Evolutionary conservation across 2,113 vertebrate genomes (phyloP), one percentile per base, ranked within the genome.

Genomic region (Theristicus caerulescens): DNA sequence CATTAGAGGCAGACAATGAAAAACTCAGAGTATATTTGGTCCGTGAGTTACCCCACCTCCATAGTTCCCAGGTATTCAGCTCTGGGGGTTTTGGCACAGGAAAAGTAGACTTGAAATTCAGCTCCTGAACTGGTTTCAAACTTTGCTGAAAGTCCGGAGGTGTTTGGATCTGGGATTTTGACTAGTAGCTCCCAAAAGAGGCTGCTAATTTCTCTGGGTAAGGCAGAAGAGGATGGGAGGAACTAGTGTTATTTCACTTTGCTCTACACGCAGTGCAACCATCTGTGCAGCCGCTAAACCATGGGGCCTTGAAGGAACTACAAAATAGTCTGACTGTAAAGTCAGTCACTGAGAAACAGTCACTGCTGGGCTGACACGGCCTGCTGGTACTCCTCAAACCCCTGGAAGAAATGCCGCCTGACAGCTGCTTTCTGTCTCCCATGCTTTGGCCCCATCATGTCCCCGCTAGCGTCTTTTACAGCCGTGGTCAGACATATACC

Each of bases 391-490:
- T 78, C 70, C 90, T 97, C 95, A 96, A 93, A 44, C 16, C 72
- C 46, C 58, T 61, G 91, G 74, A 91, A 95, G 86, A 96, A 96
- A 96, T 81, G 90, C 86, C 5, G 76, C 84, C 57, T 88, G 96
- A 96, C 95, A 97, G 96, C 95, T 96, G 96, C 86, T 93, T 94
- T 97, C 90, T 66, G 34, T 97, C 95, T 95, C 61, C 77, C 46
- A 27, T 90, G 86, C 95, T 94, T 62, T 62, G 82, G 90, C 95
- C 84, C 88, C 90, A 82, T 57, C 74, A 15, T 1, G 49, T 96
- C 92, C 93, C 79, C 1, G 1, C 65, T 18, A 86, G 66, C 15
- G 31, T 72, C 88, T 78, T 82, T 90, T 82, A 62, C 79, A 88
- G 94, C 76, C 34, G 1, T 20, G 54, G 57, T 90, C 11, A 90